Conservation (phyloP, 2,113 vertebrate genomes). For the Taxidea taxus region DNA sequence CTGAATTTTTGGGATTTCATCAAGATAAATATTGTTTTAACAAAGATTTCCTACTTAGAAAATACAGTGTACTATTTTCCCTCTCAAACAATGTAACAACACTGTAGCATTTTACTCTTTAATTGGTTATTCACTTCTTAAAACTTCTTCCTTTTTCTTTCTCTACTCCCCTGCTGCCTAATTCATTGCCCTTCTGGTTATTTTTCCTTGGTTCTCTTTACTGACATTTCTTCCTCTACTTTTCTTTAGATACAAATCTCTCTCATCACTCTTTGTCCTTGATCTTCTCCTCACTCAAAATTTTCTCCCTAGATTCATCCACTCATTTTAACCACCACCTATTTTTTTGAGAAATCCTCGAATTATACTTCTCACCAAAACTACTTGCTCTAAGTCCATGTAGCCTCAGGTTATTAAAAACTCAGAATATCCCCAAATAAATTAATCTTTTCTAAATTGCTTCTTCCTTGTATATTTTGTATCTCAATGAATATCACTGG, state of each 20-base stretch:
- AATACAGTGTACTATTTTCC: background rate
- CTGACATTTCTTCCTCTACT: background rate
- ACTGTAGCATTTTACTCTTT: background rate
- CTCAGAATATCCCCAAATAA: background rate
- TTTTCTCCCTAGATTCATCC: background rate
- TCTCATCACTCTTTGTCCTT: background rate
- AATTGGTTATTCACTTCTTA: background rate
- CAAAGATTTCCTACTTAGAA: background rate
- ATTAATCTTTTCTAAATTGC: background rate
- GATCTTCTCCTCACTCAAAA: background rate
- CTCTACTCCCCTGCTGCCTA: background rate
- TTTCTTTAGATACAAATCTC: background rate
- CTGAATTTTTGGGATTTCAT: too few species aligned
- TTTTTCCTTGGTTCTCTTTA: background rate
- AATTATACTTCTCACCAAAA: background rate
- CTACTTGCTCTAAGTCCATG: background rate
- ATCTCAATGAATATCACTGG: background rate
- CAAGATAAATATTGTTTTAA: background rate
- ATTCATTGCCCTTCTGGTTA: background rate
- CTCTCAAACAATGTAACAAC: background rate
- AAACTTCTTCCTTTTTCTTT: background rate
- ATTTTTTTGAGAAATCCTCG: background rate
- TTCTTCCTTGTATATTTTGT: background rate
- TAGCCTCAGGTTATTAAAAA: background rate
- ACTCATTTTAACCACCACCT: background rate